These are phyloP conservation scores for Seriola dumerili DNA, from an alignment of 2,113 vertebrate species.

Conservation along the genomic window DNA sequence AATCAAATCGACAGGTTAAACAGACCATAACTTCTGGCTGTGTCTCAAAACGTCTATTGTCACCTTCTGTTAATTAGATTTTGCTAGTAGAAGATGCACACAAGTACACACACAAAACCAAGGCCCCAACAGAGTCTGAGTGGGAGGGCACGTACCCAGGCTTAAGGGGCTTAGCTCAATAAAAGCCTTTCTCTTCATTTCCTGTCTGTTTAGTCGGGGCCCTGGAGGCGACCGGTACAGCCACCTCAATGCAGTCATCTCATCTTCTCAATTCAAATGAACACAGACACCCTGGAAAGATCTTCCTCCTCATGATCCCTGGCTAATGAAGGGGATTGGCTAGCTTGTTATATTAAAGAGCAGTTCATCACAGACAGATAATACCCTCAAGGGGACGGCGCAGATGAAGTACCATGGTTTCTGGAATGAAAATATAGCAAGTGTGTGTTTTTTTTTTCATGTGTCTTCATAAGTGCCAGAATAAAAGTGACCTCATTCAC, in stretches of 20 bases:
- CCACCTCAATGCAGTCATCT: conserved; percentile 43
- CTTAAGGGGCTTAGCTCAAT: conserved; percentile 53
- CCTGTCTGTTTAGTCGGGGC: conserved; percentile 35
- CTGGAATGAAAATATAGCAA: conserved; percentile 12
- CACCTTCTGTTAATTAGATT: conserved; percentile 43
- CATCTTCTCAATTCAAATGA: conserved; percentile 50
- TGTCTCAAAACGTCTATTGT: conserved; percentile 35
- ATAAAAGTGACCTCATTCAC: conserved; percentile 1
- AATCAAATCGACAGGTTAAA: conserved; percentile 25
- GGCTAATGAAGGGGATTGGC: conserved; percentile 57
- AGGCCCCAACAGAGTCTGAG: conserved; percentile 15
- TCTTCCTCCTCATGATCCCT: conserved; percentile 24
- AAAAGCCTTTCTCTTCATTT: conserved; percentile 62
- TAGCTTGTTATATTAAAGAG: conserved; percentile 50
- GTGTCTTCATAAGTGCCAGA: background rate
- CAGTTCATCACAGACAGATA: conserved; percentile 35
- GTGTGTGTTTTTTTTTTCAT: background rate
- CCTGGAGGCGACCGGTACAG: conserved; percentile 17
- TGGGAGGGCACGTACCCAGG: conserved; percentile 44
- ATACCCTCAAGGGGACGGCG: background rate
- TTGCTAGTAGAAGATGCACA: conserved; percentile 16
- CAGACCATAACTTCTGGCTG: conserved; percentile 11
- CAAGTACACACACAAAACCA: conserved; percentile 33
- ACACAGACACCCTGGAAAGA: conserved; percentile 28
- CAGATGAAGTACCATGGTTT: conserved; percentile 6